Conservation (phyloP, 2,888 invertebrate genomes). For the Ganaspis brasiliensis region DNA sequence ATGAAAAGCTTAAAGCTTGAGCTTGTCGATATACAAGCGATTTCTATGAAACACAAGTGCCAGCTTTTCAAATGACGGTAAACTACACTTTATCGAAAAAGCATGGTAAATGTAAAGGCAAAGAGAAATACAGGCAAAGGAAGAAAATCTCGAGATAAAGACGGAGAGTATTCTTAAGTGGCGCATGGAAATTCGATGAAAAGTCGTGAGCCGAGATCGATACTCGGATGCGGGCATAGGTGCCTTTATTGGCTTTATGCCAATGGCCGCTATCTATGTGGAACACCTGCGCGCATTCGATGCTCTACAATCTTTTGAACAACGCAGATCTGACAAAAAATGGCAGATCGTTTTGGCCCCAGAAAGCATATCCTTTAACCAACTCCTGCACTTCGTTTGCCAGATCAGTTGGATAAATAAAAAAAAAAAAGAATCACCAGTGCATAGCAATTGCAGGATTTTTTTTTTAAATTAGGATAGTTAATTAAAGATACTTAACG, state of each 20-base stretch:
- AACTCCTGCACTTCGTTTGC: background rate
- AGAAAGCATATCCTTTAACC: conserved; percentile 11
- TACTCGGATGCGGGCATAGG: conserved; percentile 64
- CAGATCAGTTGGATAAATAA: background rate
- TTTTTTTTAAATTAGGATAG: no score
- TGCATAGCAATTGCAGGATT: background rate
- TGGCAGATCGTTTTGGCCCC: conserved; percentile 1
- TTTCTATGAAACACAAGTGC: conserved; percentile 58
- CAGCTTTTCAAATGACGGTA: conserved; percentile 58
- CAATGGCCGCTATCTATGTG: conserved; percentile 78
- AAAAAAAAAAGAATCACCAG: background rate
- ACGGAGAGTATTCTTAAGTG: conserved; percentile 65
- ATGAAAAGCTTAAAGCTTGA: conserved; percentile 54
- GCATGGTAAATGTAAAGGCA: conserved; percentile 43
- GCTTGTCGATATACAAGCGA: conserved; percentile 57
- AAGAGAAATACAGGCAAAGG: conserved; percentile 43
- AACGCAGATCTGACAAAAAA: conserved; percentile 56
- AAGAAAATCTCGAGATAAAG: conserved; percentile 44
- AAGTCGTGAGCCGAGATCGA: conserved; percentile 71
- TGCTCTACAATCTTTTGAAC: conserved; percentile 62
- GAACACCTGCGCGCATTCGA: conserved; percentile 76
- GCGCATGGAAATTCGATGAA: conserved; percentile 73
- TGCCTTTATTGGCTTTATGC: conserved; percentile 77
- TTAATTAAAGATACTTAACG: no score
- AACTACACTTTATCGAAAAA: conserved; percentile 53